These are phyloP conservation scores for Budorcas taxicolor DNA, from an alignment of 2,113 vertebrate genomes.

Conservation along the genomic window DNA sequence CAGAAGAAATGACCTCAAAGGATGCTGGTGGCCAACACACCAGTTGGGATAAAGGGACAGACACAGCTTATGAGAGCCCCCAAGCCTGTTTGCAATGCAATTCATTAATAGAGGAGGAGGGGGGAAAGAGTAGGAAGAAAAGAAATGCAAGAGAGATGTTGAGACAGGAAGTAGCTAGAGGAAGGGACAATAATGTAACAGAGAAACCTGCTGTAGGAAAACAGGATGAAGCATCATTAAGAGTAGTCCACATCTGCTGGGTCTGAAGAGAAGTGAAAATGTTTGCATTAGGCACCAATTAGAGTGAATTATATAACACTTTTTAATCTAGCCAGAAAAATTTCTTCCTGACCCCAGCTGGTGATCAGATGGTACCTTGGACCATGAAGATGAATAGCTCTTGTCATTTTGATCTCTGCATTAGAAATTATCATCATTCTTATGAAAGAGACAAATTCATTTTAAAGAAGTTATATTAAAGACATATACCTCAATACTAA, in stretches of 20 bases:
- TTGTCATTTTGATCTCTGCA: neutral
- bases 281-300: neutral
- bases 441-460: neutral
- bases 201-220: neutral
- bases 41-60: neutral
- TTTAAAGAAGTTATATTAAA: neutral
- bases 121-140: neutral
- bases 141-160: too few relatives aligned
- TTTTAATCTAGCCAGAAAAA: neutral
- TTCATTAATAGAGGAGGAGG: neutral
- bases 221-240: neutral
- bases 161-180: neutral
- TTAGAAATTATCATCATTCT: neutral
- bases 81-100: neutral
- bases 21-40: neutral
- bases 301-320: neutral
- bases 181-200: neutral
- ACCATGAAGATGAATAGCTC: neutral
- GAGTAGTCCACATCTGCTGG: neutral
- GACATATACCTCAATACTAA: neutral
- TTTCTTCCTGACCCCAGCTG: neutral
- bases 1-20: neutral
- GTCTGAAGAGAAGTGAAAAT: neutral
- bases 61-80: neutral
- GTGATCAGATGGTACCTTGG: neutral